phyloP scores from a whole-genome alignment of 2,888 invertebrate genomes.

The Agriotes lineatus region DNA sequence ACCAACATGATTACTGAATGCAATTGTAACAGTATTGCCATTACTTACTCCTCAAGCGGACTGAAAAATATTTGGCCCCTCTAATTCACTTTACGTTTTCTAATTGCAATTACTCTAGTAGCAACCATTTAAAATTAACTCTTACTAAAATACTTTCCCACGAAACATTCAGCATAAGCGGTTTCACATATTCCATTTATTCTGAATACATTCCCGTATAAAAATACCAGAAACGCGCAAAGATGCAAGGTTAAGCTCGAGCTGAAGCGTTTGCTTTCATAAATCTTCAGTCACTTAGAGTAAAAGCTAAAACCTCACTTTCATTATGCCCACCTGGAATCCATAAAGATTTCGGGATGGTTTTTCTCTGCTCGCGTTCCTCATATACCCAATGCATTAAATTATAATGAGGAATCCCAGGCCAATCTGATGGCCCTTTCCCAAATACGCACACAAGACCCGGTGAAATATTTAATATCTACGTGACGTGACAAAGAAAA shows the following conservation, averaged over 20 bases:
- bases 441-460: conserved; percentile 30
- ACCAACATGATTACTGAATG: background rate
- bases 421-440: conserved; percentile 37
- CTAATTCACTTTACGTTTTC: too few relatives aligned
- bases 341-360: conserved; percentile 35
- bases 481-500: conserved; percentile 35
- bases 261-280: conserved; percentile 42
- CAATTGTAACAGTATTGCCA: background rate
- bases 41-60: too few relatives aligned
- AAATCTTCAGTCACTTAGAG: conserved; percentile 43
- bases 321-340: conserved; percentile 42
- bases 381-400: conserved; percentile 37
- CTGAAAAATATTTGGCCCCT: background rate
- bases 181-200: conserved; percentile 30
- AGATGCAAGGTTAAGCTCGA: conserved; percentile 28
- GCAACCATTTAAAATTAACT: too few relatives aligned
- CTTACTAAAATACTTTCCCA: conserved; percentile 13
- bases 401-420: conserved; percentile 43
- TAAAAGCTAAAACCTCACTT: conserved; percentile 43
- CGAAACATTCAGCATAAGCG: conserved; percentile 28
- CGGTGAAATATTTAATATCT: conserved; percentile 37
- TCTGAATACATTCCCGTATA: conserved; percentile 26
- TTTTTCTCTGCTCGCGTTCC: conserved; percentile 31
- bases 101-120: too few relatives aligned
- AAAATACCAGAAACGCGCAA: conserved; percentile 27